Percentiles rank a stretch among this genome's conserved stretches.
phyloP scores from a whole-genome alignment of 2,888 invertebrate genomes.

The Tridacna crocea region DNA sequence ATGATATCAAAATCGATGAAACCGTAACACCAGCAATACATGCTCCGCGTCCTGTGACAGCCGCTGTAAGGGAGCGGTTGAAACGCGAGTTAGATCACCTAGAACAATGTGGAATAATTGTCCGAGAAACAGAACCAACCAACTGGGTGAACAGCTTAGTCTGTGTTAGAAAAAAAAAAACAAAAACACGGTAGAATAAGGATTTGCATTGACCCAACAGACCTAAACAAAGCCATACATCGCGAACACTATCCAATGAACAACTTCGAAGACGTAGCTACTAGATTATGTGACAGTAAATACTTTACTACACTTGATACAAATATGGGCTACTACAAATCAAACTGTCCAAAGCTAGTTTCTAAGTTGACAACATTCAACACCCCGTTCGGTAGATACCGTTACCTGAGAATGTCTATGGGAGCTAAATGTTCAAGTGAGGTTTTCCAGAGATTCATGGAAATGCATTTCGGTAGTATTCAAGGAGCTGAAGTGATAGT shows the following conservation, averaged over 20 bases:
- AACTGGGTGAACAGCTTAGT: slow-evolving; percentile 50
- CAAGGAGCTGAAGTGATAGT: slow-evolving; percentile 20
- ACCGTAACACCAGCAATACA: slow-evolving; percentile 15
- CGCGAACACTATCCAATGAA: slow-evolving; percentile 34
- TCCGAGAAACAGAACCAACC: slow-evolving; percentile 19
- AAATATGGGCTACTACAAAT: slow-evolving; percentile 59
- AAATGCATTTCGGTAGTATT: slow-evolving; percentile 11
- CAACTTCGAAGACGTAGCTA: slow-evolving; percentile 25
- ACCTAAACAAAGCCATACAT: slow-evolving; percentile 20
- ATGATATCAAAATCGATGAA: slow-evolving; percentile 33
- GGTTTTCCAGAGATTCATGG: slow-evolving; percentile 31
- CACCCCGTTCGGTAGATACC: slow-evolving; percentile 56
- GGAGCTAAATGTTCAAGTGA: slow-evolving; percentile 53
- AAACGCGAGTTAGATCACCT: slow-evolving; percentile 33
- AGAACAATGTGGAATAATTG: slow-evolving; percentile 21
- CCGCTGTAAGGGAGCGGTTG: slow-evolving; percentile 34
- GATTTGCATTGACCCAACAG: slow-evolving; percentile 31
- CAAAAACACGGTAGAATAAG: slow-evolving; percentile 19
- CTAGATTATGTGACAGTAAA: slow-evolving; percentile 33
- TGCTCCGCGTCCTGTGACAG: slow-evolving; percentile 28
- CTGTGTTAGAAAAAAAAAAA: slow-evolving; percentile 25
- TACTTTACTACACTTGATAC: slow-evolving; percentile 60
- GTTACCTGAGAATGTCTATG: slow-evolving; percentile 51
- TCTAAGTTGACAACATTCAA: slow-evolving; percentile 53
- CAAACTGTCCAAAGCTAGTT: slow-evolving; percentile 45